phyloP scores from a whole-genome alignment of 2,888 invertebrate genomes.

The Odontocerum albicorne region DNA sequence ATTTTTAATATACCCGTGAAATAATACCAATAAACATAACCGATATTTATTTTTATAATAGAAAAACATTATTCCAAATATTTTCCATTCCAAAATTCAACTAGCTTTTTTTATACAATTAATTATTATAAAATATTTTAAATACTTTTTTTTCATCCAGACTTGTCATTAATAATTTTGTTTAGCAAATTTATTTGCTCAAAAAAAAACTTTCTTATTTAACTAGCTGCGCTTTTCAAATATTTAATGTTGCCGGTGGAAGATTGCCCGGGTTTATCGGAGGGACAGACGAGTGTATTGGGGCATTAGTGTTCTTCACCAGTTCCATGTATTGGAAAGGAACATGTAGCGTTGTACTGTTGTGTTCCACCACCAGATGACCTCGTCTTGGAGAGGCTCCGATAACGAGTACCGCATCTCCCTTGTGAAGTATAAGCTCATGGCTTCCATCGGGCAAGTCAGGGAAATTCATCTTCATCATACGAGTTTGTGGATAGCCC shows the following conservation, averaged over 20 bases:
- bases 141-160: no score
- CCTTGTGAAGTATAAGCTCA: slow-evolving; percentile 49
- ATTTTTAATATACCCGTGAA: no score
- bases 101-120: neutral
- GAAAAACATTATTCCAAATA: slow-evolving; percentile 8
- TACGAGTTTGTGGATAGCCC: slow-evolving; percentile 88
- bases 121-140: neutral
- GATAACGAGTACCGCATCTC: slow-evolving; percentile 84
- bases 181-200: no score
- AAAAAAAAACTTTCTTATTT: no score
- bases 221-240: no score
- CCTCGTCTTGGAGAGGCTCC: slow-evolving; percentile 86
- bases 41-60: no score
- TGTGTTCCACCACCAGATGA: slow-evolving; percentile 84
- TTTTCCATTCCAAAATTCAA: slow-evolving; percentile 1
- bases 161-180: no score
- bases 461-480: slow-evolving; percentile 88
- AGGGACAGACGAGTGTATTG: slow-evolving; percentile 11
- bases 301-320: slow-evolving; percentile 39
- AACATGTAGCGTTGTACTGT: slow-evolving; percentile 71
- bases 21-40: no score
- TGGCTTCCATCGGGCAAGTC: slow-evolving; percentile 56
- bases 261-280: slow-evolving; percentile 20
- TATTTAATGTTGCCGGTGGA: slow-evolving; percentile 33
- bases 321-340: slow-evolving; percentile 84